Conservation (phyloP, 2,888 invertebrate genomes). For the Pyrochroa serraticornis region DNA sequence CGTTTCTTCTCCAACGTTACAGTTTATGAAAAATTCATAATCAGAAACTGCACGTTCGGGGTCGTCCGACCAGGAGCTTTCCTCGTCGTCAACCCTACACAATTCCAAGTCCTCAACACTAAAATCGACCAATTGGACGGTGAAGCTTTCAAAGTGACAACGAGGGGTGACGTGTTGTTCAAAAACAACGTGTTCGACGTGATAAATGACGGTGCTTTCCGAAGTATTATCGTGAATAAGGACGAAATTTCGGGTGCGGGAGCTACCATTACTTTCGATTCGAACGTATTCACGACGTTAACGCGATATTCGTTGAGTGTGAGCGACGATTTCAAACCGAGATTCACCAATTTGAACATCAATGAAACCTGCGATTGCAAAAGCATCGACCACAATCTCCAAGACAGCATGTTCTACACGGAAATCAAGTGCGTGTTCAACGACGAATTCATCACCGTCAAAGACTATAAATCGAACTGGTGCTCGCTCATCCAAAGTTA, state of each 20-base stretch:
- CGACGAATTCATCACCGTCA: conserved; percentile 42
- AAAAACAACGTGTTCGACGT: conserved; percentile 68
- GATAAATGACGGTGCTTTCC: conserved; percentile 67
- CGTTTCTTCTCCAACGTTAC: conserved; percentile 76
- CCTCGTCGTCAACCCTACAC: conserved; percentile 67
- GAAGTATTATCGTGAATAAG: conserved; percentile 62
- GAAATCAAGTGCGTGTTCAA: conserved; percentile 50
- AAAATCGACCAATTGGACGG: conserved; percentile 66
- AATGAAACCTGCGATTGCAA: conserved; percentile 66
- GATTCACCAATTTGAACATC: conserved; percentile 65
- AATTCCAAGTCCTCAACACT: conserved; percentile 67
- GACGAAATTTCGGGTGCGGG: conserved; percentile 58
- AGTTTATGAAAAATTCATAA: conserved; percentile 68
- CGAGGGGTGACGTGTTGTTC: conserved; percentile 68
- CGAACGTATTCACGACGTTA: conserved; percentile 66
- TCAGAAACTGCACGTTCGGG: conserved; percentile 70
- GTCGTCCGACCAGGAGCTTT: conserved; percentile 73
- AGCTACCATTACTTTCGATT: conserved; percentile 66
- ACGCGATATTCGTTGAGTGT: conserved; percentile 65
- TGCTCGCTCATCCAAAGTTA: conserved; percentile 50
- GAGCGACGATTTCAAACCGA: conserved; percentile 62
- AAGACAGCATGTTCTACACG: conserved; percentile 39
- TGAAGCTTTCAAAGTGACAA: conserved; percentile 68
- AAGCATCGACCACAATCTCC: conserved; percentile 40
- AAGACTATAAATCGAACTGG: conserved; percentile 45